Base-by-base conservation (phyloP, 2,113 vertebrate species). In the Australoheros scitulus region DNA sequence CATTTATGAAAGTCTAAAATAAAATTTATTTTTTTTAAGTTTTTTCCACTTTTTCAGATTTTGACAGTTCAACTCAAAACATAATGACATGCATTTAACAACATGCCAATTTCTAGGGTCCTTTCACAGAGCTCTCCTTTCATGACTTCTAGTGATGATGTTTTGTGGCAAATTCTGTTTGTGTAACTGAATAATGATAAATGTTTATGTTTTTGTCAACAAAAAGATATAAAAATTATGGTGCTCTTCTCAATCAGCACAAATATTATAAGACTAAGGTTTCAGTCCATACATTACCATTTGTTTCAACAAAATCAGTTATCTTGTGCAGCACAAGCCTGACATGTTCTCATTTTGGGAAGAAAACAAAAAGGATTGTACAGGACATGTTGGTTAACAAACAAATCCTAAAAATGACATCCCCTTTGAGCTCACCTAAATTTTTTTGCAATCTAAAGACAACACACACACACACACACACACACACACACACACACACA, bases 381-480 rank as follows among this genome's bases (percentile, higher is more conserved):
- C 26, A 60, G 20, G n/a, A 38, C n/a, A 2, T 32, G 18, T 76
- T 65, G 79, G 41, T 56, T 32, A 24, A 76, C 38, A 80, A 57
- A 60, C 32, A 52, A 22, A 43, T 52, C 36, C 38, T 7, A 15
- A 41, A 61, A 20, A 74, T 78, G 56, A 56, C 29, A 34, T 26
- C 47, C n/a, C 13, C 24, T 63, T 15, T 84, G 50, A 80, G 68
- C 26, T 56, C 26, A 24, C 11, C 22, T 26, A 20, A 14, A 47
- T 60, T 68, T 83, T 83, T 50, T 76, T 61, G 22, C 15, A 75
- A n/a, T 26, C 34, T 60, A 41, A 41, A 86, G 22, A 77, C 57
- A 57, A 61, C 2, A 11, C 18, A 55, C 57, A 72, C 6, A 36
- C n/a, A n/a, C n/a, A n/a, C n/a, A n/a, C n/a, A n/a, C n/a, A n/a